Base-by-base conservation (phyloP, 2,888 invertebrate genomes). In the Dione juno region DNA sequence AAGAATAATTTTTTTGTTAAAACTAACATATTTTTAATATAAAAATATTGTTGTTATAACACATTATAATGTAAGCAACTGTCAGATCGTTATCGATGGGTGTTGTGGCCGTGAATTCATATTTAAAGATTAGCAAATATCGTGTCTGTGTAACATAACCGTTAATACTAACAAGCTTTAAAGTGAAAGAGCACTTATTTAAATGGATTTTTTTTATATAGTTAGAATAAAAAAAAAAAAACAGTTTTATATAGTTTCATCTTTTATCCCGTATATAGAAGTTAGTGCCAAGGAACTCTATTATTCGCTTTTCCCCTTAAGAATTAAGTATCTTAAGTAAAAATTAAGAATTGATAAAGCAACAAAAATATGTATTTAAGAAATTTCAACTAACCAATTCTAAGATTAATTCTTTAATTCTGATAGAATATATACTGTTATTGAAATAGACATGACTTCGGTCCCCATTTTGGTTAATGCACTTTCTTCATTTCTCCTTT, bases 11-110 rank as follows among this genome's bases (percentile, higher is more conserved):
- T n/a, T 14, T 8, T 45, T 6, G 9, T 21, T 5, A n/a, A 45
- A 61, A 45, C 43, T n/a, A 43, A n/a, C 21, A 28, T 28, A 45
- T n/a, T 45, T 28, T 45, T 28, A n/a, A 45, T 61, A 43, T 45
- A 61, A 61, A 59, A 59, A 43, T 59, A 28, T 59, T 28, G 59
- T 43, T 43, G 14, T 28, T 59, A 41, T 21, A 41, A 61, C 43
- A 21, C 14, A 28, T 28, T 45, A n/a, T 61, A 43, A 61, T 11
- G 61, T 61, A 61, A 61, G 45, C 61, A 43, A 28, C 11, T 61
- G 61, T 61, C n/a, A 14, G 45, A 45, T 11, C 45, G 2, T 45
- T 45, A 61, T 45, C 28, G 28, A 61, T 35, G 21, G 61, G n/a
- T 6, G 6, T 61, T 61, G 61, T 45, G 61, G 43, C 28, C 43